Conservation (phyloP, 2,113 vertebrate genomes). For the Agapornis roseicollis region DNA sequence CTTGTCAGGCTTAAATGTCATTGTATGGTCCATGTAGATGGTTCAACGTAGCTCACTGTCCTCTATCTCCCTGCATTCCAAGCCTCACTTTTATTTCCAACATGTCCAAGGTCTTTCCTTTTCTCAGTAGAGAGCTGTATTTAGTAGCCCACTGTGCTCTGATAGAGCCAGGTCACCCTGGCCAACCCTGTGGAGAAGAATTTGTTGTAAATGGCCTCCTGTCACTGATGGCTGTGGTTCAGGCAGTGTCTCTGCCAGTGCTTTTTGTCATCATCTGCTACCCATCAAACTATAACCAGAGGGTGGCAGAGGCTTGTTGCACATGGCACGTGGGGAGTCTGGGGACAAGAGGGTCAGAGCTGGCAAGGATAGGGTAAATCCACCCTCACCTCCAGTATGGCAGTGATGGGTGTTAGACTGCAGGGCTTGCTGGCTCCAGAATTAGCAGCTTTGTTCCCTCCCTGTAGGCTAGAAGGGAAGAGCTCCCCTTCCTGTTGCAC, state of each 20-base stretch:
- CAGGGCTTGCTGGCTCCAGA: neutral
- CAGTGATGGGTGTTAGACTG: neutral
- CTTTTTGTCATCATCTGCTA: neutral
- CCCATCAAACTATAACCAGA: fast-evolving
- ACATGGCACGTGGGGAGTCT: fast-evolving
- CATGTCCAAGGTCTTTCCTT: neutral
- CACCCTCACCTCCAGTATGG: neutral
- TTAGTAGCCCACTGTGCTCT: neutral
- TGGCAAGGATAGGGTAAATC: neutral
- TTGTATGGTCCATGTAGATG: neutral
- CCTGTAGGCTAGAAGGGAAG: neutral
- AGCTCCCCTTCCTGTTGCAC: neutral
- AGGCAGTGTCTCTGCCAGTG: neutral
- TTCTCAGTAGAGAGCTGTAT: neutral
- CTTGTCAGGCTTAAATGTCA: neutral
- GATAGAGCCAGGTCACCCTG: neutral
- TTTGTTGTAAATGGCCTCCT: neutral
- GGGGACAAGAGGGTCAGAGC: neutral
- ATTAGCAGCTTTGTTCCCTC: neutral
- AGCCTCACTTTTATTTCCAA: neutral
- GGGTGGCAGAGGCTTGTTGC: neutral
- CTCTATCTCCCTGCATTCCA: neutral
- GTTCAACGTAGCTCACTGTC: neutral
- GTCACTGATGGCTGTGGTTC: neutral
- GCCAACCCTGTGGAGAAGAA: neutral